Conservation (phyloP, 37 sponge, comb jelly and placozoan genomes). For the Beroe forskalii region DNA sequence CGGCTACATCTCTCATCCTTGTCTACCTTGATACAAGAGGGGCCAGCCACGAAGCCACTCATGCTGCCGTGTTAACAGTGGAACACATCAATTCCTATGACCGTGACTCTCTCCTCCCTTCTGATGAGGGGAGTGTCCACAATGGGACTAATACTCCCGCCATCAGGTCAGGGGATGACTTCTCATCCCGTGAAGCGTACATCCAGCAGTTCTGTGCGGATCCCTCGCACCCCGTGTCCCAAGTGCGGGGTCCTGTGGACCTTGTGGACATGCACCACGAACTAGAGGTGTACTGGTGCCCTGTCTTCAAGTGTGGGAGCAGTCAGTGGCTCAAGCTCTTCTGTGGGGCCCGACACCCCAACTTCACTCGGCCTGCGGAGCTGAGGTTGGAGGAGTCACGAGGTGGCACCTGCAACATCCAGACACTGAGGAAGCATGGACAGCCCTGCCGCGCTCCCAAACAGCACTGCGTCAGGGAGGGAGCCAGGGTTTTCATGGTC, state of each 20-base stretch:
- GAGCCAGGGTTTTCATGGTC: slow-evolving; percentile 16
- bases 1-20: no score
- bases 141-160: no score
- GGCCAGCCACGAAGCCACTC: no score
- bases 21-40: no score
- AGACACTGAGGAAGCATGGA: background rate
- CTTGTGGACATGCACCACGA: background rate
- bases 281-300: slow-evolving; percentile 19
- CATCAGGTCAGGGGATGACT: no score
- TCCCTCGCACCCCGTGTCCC: background rate
- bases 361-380: background rate
- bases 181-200: no score
- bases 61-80: no score
- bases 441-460: background rate
- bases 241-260: background rate
- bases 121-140: no score
- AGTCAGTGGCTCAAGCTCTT: slow-evolving; percentile 31
- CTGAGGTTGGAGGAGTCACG: background rate
- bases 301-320: slow-evolving; percentile 37
- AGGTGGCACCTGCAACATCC: background rate
- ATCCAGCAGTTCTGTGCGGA: background rate
- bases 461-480: background rate
- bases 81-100: no score
- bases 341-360: background rate
- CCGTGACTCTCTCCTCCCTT: no score